These are phyloP conservation scores for Channa maculata DNA, from an alignment of 2,113 vertebrate species.

Conservation along the genomic window DNA sequence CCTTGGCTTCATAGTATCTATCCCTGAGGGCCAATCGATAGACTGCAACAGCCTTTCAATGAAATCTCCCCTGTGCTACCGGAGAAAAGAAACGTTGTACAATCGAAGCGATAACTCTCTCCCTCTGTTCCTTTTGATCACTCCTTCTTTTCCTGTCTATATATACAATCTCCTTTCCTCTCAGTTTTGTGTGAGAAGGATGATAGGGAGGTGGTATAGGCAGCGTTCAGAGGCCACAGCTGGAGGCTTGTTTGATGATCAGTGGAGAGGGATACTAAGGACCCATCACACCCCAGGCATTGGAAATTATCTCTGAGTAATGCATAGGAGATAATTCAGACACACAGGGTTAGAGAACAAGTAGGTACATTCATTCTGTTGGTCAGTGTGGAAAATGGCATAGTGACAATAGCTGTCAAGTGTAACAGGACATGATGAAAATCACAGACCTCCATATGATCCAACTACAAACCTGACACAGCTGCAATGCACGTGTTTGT, in stretches of 20 bases:
- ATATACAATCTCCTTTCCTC: constrained; percentile 58
- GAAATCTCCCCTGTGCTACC: constrained; percentile 72
- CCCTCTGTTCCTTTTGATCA: constrained; percentile 69
- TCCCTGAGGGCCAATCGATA: constrained; percentile 78
- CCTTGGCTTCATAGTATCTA: constrained; percentile 69
- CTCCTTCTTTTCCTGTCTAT: constrained; percentile 53
- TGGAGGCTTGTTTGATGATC: constrained; percentile 73
- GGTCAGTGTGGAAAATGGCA: constrained; percentile 35
- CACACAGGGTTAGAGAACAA: not conserved
- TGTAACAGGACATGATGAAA: constrained; percentile 43
- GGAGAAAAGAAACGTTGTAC: constrained; percentile 72
- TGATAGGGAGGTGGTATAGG: constrained; percentile 56
- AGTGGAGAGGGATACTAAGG: constrained; percentile 57
- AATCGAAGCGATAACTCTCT: constrained; percentile 76
- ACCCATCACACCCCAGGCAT: constrained; percentile 61
- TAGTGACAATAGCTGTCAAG: constrained; percentile 52
- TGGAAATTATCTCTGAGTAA: constrained; percentile 70
- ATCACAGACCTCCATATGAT: constrained; percentile 31
- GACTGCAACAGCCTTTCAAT: constrained; percentile 78
- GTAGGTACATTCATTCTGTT: constrained; percentile 28
- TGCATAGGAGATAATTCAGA: constrained; percentile 55
- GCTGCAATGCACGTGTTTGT: constrained; percentile 2
- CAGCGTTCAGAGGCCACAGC: constrained; percentile 62
- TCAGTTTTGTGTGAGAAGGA: constrained; percentile 51
- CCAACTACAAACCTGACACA: constrained; percentile 4